Conservation (phyloP, 2,888 invertebrate species). For the Xestia rhomboidea region DNA sequence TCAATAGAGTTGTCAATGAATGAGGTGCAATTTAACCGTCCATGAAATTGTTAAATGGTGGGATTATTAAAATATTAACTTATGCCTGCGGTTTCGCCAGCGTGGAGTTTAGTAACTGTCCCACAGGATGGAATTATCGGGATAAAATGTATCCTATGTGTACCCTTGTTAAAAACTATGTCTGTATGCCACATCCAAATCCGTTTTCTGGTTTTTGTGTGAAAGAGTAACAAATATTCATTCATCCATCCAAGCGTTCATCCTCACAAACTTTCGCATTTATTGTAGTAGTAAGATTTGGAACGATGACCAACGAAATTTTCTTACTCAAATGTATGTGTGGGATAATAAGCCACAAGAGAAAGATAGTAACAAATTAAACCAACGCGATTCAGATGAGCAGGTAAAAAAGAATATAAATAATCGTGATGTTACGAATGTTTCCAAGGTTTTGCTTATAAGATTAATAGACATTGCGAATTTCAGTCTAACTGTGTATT, state of each 20-base stretch:
- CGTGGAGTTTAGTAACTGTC: too few species aligned
- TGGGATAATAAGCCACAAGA: neutral
- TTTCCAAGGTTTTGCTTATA: neutral
- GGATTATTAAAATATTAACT: too few species aligned
- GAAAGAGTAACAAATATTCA: too few species aligned
- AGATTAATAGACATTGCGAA: neutral
- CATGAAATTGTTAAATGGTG: neutral
- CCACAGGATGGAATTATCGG: too few species aligned
- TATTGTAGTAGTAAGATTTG: neutral
- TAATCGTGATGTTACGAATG: neutral
- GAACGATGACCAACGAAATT: too few species aligned
- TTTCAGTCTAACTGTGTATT: neutral
- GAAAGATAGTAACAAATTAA: neutral
- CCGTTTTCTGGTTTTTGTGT: too few species aligned
- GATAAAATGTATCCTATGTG: too few species aligned
- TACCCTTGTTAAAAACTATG: too few species aligned
- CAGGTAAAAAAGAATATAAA: neutral
- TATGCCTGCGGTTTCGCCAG: too few species aligned
- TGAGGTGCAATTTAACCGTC: neutral
- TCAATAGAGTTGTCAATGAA: conserved; percentile 5
- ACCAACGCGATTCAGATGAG: neutral
- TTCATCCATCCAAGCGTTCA: too few species aligned
- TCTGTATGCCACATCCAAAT: too few species aligned
- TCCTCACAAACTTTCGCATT: too few species aligned
- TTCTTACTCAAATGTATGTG: neutral